Conservation (phyloP, 2,888 invertebrate genomes). For the Cerceris rybyensis region DNA sequence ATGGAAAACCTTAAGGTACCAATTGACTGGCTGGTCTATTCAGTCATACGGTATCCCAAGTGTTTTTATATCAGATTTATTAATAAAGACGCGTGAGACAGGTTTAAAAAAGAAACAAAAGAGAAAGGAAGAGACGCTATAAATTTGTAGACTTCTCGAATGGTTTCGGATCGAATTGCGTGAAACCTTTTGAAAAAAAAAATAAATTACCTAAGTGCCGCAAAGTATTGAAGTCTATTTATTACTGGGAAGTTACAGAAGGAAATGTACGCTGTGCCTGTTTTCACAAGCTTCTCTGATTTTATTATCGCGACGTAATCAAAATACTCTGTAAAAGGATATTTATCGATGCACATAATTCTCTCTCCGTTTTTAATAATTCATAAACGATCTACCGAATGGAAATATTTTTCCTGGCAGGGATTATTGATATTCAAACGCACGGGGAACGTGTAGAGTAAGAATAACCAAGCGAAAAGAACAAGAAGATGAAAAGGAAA, state of each 20-base stretch:
- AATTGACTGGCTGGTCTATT: slow-evolving; percentile 41
- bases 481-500: too few species aligned
- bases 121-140: slow-evolving; percentile 42
- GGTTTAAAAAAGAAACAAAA: slow-evolving; percentile 7
- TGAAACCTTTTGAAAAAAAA: slow-evolving; percentile 47
- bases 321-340: slow-evolving; percentile 38
- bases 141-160: slow-evolving; percentile 51
- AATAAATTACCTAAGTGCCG: slow-evolving; percentile 66
- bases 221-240: slow-evolving; percentile 53
- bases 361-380: slow-evolving; percentile 22
- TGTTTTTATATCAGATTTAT: slow-evolving; percentile 47
- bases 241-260: slow-evolving; percentile 31
- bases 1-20: slow-evolving; percentile 41
- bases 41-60: slow-evolving; percentile 42
- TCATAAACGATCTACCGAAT: slow-evolving; percentile 5
- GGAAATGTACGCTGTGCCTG: slow-evolving; percentile 29
- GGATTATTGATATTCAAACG: slow-evolving; percentile 8
- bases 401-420: slow-evolving; percentile 47
- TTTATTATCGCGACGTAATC: slow-evolving; percentile 36
- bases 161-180: slow-evolving; percentile 38
- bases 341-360: slow-evolving; percentile 19
- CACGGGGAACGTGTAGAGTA: slow-evolving; percentile 3
- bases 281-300: slow-evolving; percentile 44
- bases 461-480: background rate
- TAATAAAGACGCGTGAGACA: slow-evolving; percentile 22